A percentile compares a stretch with the other conserved stretches of the same genome.
phyloP scores from a whole-genome alignment of 2,113 vertebrate genomes.

The Diphyllodes magnificus region DNA sequence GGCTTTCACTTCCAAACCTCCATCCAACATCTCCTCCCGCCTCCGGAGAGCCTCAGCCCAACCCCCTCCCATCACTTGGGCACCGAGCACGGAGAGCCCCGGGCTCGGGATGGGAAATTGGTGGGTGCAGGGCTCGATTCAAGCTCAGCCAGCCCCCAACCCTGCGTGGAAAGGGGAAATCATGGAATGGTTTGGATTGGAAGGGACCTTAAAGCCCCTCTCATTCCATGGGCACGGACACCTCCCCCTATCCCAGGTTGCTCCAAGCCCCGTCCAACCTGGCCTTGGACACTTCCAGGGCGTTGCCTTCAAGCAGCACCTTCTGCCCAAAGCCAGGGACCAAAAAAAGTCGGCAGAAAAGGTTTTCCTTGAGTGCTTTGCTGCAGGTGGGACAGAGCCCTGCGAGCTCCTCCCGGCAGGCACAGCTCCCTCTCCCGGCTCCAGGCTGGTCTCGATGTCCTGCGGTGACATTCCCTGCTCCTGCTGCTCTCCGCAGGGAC shows the following conservation, averaged over 20 bases:
- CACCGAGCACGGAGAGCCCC: accelerated
- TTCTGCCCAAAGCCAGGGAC: neutral
- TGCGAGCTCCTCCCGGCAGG: neutral
- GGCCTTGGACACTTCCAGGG: neutral
- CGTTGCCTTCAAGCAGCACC: neutral
- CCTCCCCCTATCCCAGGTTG: accelerated
- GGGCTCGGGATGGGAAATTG: accelerated
- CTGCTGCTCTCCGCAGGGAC: neutral
- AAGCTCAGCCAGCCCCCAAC: neutral
- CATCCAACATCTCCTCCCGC: accelerated
- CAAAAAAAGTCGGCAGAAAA: accelerated
- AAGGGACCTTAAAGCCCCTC: neutral
- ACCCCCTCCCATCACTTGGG: accelerated
- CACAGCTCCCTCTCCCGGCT: neutral
- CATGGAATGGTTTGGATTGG: neutral
- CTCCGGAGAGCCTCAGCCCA: neutral
- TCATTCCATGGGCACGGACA: neutral
- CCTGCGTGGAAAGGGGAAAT: accelerated
- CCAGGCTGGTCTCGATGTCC: accelerated
- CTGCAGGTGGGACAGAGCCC: neutral
- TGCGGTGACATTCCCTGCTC: neutral
- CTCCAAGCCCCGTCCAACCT: neutral
- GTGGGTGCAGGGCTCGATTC: neutral
- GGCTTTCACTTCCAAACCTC: neutral
- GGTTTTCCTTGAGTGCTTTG: accelerated